Evolutionary conservation across 2,797 vertebrate genomes (phyloP), one percentile per base, ranked within the genome.

Genomic region (Agapornis canus): DNA sequence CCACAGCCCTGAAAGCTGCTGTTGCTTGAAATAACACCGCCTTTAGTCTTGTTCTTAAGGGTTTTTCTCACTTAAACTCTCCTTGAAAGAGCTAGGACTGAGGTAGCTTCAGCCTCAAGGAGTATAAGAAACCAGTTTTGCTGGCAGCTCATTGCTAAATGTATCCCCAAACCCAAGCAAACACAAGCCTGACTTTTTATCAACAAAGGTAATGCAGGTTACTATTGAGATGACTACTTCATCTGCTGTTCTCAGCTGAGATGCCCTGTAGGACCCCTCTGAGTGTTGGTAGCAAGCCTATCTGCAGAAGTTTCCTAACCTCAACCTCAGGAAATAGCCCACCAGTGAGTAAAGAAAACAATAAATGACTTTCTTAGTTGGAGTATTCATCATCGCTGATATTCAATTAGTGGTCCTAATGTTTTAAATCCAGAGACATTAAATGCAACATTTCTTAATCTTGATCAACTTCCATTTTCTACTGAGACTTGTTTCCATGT

Each of bases 381-480:
- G 63, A 77, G 23, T 77, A 27, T 35, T 79, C 45, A 87, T 39
- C 15, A 40, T 83, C 85, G 16, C n/a, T 92, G 52, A 26, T 32
- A 72, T 86, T 91, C 71, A 89, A 2, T 86, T 91, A 92, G 64
- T 31, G 25, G 35, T 37, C 69, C 72, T 82, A 26, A 57, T 1
- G 45, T 86, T 87, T 90, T 78, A 79, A 51, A 23, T 75, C 43
- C 35, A 79, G 70, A 18, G 75, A 56, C 65, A 23, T 68, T 63
- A 72, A 92, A 65, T 79, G 26, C 76, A 95, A 61, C 22, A 23
- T 92, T 76, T 73, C 37, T 27, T 81, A 77, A 79, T 95, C 90
- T 87, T 17, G 3, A 72, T 88, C 89, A 95, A 20, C 86, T 92
- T 60, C 45, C 66, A 25, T 93, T 86, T 91, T 92, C 89, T 71